Percentiles rank a stretch among this genome's conserved stretches.
These are phyloP conservation scores for Apodemia zela DNA, from an alignment of 2,888 invertebrate species.

Conservation along the genomic window DNA sequence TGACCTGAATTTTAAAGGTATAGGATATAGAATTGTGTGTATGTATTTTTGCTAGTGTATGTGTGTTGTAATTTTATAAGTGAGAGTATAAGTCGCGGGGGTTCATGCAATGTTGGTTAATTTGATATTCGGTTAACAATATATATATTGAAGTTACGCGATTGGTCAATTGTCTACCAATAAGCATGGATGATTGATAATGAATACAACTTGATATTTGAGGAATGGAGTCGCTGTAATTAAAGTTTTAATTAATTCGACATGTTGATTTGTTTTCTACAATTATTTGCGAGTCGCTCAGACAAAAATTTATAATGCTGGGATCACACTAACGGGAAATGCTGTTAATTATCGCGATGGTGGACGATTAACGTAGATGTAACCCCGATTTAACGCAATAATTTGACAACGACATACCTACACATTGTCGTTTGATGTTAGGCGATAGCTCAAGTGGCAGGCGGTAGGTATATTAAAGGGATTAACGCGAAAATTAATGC, in stretches of 20 bases:
- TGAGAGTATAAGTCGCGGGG: constrained; percentile 13
- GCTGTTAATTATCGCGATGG: no score
- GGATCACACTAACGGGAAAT: no score
- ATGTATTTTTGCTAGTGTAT: neutral
- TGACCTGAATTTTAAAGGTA: neutral
- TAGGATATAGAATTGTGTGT: neutral
- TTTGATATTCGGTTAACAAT: constrained; percentile 31
- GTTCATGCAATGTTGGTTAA: constrained; percentile 27
- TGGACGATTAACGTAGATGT: no score
- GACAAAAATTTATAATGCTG: no score
- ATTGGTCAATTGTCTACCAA: constrained; percentile 62
- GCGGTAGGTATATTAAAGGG: no score
- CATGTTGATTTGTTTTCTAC: neutral
- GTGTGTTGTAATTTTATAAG: neutral
- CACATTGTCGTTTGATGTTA: no score
- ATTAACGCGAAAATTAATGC: no score
- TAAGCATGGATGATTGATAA: constrained; percentile 48
- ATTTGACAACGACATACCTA: no score
- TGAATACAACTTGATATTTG: constrained; percentile 39
- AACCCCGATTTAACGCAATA: no score
- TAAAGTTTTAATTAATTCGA: constrained; percentile 26
- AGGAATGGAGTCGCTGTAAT: constrained; percentile 47
- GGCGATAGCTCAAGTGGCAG: no score
- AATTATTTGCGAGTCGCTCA: neutral
- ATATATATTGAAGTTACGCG: constrained; percentile 33